Conservation (phyloP, 2,113 vertebrate species). For the Gopherus evgoodei region DNA sequence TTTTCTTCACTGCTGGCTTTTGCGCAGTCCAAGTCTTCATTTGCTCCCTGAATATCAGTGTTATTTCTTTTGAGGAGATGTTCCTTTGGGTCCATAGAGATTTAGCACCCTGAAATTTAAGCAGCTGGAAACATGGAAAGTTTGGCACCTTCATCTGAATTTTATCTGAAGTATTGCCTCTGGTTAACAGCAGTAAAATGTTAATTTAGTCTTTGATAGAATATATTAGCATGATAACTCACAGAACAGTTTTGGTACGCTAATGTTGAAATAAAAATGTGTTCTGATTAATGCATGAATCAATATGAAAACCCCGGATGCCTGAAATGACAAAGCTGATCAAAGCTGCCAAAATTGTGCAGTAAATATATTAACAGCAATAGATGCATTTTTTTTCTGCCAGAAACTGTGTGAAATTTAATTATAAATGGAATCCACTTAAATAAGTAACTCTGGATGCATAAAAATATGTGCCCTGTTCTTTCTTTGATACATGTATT, state of each 20-base stretch:
- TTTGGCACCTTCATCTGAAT: constrained; percentile 62
- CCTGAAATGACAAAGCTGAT: constrained; percentile 63
- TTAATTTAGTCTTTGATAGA: constrained; percentile 78
- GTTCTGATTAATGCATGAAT: constrained; percentile 67
- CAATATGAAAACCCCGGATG: constrained; percentile 66
- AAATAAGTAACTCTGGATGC: neutral
- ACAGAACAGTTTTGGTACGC: constrained; percentile 69
- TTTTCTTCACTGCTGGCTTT: constrained; percentile 32
- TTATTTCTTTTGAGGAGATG: constrained; percentile 20
- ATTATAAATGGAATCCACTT: constrained; percentile 40
- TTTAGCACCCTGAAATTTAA: constrained; percentile 57
- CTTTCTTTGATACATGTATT: constrained; percentile 11
- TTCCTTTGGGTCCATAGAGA: constrained; percentile 29
- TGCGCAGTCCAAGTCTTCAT: constrained; percentile 8
- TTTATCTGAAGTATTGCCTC: constrained; percentile 56
- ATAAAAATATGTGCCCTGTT: neutral
- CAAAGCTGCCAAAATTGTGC: constrained; percentile 56
- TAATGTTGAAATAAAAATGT: constrained; percentile 70
- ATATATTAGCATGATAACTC: constrained; percentile 75
- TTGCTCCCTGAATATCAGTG: constrained; percentile 17
- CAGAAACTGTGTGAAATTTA: constrained; percentile 46
- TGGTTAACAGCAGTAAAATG: constrained; percentile 74
- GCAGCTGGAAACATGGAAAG: constrained; percentile 52
- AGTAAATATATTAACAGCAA: constrained; percentile 25
- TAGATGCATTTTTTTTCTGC: neutral